Base-by-base conservation (phyloP, 2,113 vertebrate species). In the Esox niger region DNA sequence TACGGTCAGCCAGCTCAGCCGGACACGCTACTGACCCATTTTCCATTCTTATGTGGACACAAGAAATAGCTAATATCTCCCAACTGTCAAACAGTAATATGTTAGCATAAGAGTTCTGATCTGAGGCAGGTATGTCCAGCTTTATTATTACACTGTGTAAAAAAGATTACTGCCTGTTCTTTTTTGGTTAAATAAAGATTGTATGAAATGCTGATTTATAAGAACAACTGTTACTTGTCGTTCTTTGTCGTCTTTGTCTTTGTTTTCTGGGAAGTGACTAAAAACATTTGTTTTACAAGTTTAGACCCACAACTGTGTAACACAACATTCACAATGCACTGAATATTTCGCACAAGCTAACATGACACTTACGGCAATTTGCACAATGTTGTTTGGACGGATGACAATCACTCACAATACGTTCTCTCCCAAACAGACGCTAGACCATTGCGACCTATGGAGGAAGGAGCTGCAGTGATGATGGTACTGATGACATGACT, bases 181-280 rank as follows among this genome's bases (percentile, higher is more conserved):
- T 62, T 43, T 52, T 56, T 74, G n/a, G 2, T n/a, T n/a, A 64
- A 82, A 84, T 80, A 78, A 84, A 79, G 72, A 46, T 74, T 5
- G 62, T 1, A 27, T 69, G 23, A 64, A 69, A 49, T 62, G 49
- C 59, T 33, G 21, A 33, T 58, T 61, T 11, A 56, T 8, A 38
- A 71, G 29, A 59, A 46, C 54, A 46, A 1, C 25, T 60, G 54
- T 46, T 66, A 2, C 38, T 60, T 11, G 33, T 73, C 25, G 32
- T 46, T 80, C 64, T 69, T 78, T 76, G 26, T 66, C 69, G 54
- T 46, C 31, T 43, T 35, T 63, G 6, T 59, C 38, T 15, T 17
- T 4, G 13, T 43, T 43, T 10, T 43, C 38, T 38, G 10, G 54
- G 25, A 56, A 26, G 54, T 56, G n/a, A 27, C 10, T 15, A 27